Conservation (phyloP, 1,140 invertebrate genomes). For the Venustaconcha ellipsiformis region DNA sequence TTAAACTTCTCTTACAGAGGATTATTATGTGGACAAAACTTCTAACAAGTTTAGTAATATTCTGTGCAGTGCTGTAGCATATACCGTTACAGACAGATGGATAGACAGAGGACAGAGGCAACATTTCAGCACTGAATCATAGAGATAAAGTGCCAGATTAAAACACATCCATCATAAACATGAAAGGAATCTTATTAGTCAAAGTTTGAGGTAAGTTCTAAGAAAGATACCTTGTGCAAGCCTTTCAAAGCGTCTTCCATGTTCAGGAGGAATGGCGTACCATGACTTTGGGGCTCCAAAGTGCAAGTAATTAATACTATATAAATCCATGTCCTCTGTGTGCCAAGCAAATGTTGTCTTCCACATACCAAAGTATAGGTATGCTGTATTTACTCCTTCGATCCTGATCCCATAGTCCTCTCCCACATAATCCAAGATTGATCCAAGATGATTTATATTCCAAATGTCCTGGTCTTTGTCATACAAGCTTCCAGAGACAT, state of each 20-base stretch:
- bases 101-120: too few species aligned
- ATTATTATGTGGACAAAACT: too few species aligned
- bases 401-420: conserved; percentile 97
- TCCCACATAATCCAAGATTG: conserved; percentile 94
- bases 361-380: conserved; percentile 99
- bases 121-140: too few species aligned
- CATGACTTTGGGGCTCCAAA: conserved; percentile 97
- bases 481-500: conserved; percentile 95
- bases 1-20: too few species aligned
- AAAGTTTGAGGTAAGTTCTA: not conserved
- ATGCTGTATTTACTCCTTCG: conserved; percentile 98
- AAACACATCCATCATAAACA: too few species aligned
- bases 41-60: too few species aligned
- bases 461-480: conserved; percentile 83
- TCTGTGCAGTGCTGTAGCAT: too few species aligned
- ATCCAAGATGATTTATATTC: conserved; percentile 95
- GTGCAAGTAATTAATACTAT: conserved; percentile 99
- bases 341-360: conserved; percentile 99
- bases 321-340: conserved; percentile 99
- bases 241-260: conserved; percentile 91
- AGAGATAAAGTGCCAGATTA: too few species aligned
- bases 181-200: too few species aligned
- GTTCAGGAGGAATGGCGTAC: conserved; percentile 94
- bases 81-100: too few species aligned
- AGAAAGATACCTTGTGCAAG: conserved; percentile 79